Conservation (phyloP, 2,888 invertebrate species). For the Phania funesta region DNA sequence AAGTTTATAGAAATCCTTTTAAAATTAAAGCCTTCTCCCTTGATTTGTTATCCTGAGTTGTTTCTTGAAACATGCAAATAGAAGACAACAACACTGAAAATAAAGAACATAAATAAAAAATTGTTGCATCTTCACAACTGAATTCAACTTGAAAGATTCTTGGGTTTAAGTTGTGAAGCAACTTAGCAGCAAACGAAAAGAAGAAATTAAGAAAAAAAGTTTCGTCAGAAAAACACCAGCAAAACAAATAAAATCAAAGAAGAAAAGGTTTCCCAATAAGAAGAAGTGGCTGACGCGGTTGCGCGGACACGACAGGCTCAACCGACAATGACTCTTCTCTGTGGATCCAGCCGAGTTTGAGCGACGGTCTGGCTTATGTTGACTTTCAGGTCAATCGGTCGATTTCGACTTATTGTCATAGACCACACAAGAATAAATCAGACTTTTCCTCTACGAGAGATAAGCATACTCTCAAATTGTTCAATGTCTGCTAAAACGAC, state of each 20-base stretch:
- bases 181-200: conserved; percentile 2
- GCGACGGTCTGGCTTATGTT: no score
- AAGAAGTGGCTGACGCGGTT: no score
- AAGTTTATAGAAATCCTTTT: conserved; percentile 46
- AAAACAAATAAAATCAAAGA: background rate
- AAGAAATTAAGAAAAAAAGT: background rate
- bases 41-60: background rate
- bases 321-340: no score
- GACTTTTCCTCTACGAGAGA: no score
- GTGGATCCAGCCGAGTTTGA: no score
- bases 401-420: no score
- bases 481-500: no score
- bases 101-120: conserved; percentile 28
- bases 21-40: conserved; percentile 32
- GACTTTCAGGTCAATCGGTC: no score
- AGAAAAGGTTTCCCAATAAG: no score
- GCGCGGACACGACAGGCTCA: no score
- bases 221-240: background rate
- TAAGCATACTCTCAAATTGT: no score
- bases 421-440: no score
- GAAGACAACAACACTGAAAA: background rate
- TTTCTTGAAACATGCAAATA: conserved; percentile 16
- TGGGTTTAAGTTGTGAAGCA: conserved; percentile 30
- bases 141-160: conserved; percentile 11
- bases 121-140: conserved; percentile 36